Conservation (phyloP, 37 sponge, comb jelly and placozoan species). For the Chondrilla cf. caribensis region DNA sequence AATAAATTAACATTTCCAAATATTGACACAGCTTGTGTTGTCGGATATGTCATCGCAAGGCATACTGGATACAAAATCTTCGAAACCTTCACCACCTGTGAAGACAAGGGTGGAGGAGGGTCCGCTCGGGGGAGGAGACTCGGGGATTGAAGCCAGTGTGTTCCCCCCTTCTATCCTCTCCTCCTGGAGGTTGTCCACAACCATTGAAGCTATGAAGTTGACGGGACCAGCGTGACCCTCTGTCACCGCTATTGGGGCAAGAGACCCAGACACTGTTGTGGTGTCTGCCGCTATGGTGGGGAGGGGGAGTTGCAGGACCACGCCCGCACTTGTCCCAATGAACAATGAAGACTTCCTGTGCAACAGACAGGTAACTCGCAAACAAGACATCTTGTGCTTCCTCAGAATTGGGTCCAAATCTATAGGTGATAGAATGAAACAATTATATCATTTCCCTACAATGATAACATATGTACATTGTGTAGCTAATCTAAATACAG, state of each 20-base stretch:
- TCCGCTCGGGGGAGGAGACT: background rate
- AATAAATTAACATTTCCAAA: slow-evolving; percentile 6
- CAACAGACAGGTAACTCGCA: slow-evolving; percentile 48
- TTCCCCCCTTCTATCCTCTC: background rate
- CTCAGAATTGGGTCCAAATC: slow-evolving; percentile 42
- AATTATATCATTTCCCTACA: too few relatives aligned
- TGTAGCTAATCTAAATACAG: too few relatives aligned
- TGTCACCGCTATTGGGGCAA: slow-evolving; percentile 14
- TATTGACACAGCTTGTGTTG: slow-evolving; percentile 17
- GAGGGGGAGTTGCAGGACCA: slow-evolving; percentile 53
- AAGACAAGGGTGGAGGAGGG: background rate
- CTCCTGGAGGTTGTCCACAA: background rate
- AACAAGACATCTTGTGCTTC: slow-evolving; percentile 58
- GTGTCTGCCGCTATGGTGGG: slow-evolving; percentile 5
- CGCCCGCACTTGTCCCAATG: slow-evolving; percentile 74
- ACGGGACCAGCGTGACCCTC: slow-evolving; percentile 30
- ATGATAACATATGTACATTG: too few relatives aligned
- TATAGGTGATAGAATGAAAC: background rate
- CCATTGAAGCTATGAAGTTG: slow-evolving; percentile 3
- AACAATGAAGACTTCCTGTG: slow-evolving; percentile 28
- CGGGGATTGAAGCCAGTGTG: background rate
- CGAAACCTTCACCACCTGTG: slow-evolving; percentile 27
- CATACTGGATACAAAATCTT: slow-evolving; percentile 11
- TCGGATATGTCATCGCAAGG: background rate
- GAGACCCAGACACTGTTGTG: background rate